Evolutionary conservation across 1,140 invertebrate genomes (phyloP).

Genomic region (Oedothorax gibbosus): DNA sequence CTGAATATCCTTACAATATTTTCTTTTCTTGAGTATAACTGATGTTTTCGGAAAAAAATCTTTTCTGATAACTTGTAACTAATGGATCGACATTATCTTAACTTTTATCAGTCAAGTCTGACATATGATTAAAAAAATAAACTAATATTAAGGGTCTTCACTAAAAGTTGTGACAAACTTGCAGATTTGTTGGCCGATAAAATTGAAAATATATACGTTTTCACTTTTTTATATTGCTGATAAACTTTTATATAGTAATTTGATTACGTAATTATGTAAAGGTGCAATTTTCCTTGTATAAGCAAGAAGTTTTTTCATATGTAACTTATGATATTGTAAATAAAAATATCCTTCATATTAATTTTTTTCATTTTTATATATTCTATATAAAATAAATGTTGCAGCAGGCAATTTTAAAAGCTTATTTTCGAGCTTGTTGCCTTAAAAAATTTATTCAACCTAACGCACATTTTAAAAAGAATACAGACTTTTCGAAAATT

Average conservation of each 20-base stretch:
- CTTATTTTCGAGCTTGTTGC: too few species aligned
- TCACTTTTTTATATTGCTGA: not conserved
- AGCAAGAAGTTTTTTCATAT: not conserved
- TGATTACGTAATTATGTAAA: too few species aligned
- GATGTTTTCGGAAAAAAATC: constrained; percentile 19
- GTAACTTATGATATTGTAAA: not conserved
- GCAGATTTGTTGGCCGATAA: constrained; percentile 22
- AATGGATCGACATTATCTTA: constrained; percentile 8
- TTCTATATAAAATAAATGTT: not conserved
- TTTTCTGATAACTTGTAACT: constrained; percentile 23
- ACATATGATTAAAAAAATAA: not conserved
- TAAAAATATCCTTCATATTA: not conserved
- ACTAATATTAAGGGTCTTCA: constrained; percentile 7
- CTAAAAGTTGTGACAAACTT: constrained; percentile 11
- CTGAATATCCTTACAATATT: not conserved
- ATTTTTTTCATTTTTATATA: too few species aligned
- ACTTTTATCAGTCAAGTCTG: not conserved
- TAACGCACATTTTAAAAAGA: too few species aligned
- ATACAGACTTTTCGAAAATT: too few species aligned
- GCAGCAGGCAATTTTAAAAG: too few species aligned
- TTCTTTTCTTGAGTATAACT: not conserved
- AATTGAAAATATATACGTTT: constrained; percentile 14
- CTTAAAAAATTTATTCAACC: too few species aligned
- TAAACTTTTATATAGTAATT: too few species aligned
- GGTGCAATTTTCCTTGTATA: too few species aligned